Base-by-base conservation (phyloP, 2,797 vertebrate genomes). In the Pangasius larnaudii region DNA sequence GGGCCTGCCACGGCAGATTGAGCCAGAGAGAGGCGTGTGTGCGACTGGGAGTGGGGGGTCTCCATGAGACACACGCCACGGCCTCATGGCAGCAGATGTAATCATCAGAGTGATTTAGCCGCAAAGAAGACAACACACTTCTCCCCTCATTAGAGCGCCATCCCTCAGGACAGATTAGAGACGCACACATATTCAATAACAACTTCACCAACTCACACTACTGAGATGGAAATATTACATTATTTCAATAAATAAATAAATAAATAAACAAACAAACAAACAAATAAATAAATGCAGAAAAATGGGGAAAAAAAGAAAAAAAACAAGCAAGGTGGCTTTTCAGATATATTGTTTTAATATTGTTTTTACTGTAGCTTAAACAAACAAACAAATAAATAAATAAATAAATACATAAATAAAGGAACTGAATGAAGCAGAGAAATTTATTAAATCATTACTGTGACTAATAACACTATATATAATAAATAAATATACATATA, bases 91-190 rank as follows among this genome's bases (percentile, higher is more conserved):
- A 96, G 96, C 96, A 96, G 95, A 96, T 96, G 95, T 95, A 96
- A 97, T 96, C 96, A 94, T 96, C 96, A 95, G 96, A 97, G 97
- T 97, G 93, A 97, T 97, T 97, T 97, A 96, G 94, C 95, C 95
- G 89, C 94, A 22, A 96, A 95, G 96, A 96, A 95, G 96, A 95
- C 93, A 96, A 95, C 94, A 93, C 93, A 93, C 94, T 94, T 96
- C 94, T 94, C 93, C 91, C 83, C 93, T 96, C 95, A 91, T 96
- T 96, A 96, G 96, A 90, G 92, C 93, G 96, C 94, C 91, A 95
- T 96, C 97, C 97, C 97, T 93, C 91, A 96, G 96, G 97, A 96
- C 96, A 97, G 96, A 96, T 97, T 97, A 97, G 96, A 95, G 91
- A 90, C 30, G 53, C 92, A 95, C 93, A 93, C 91, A 93, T 94